Evolutionary conservation across 2,797 vertebrate species (phyloP), one percentile per base, ranked within the genome.

Genomic region (Miopithecus talapoin): DNA sequence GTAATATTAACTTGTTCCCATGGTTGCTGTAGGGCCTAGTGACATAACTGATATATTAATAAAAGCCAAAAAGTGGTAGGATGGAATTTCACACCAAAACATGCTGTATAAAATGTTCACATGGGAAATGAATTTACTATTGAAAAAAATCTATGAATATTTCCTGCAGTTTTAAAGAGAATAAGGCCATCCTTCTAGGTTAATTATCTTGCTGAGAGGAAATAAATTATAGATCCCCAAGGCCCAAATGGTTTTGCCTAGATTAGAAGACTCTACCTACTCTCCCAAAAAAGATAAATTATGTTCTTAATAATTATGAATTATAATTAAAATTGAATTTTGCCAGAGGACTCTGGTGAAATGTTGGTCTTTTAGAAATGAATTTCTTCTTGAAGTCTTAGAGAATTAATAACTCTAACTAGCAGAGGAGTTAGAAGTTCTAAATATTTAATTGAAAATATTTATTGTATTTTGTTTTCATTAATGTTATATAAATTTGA

Each of bases 301-400:
- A 89, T 95, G 19, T 89, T 95, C 30, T 96, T 97, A 96, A 94
- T 97, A 97, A 87, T 84, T 94, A 96, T 88, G 89, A 92, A 61
- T 95, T 53, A 84, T 88, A 92, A 95, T 95, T 97, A 97, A 97
- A 94, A 91, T 89, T 93, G 57, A 95, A 85, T 97, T 94, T 95
- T 97, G 53, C 85, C 88, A 91, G 80, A 97, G 81, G 75, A 90
- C 9, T 39, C 50, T 94, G 39, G 8, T 93, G 64, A 30, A 92
- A 93, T 92, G 48, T 83, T 96, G 46, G 57, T 95, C 43, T 94
- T 85, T 48, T 85, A 81, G 83, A 91, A 95, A 50, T 94, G 61
- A 96, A 85, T 94, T 97, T 96, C 21, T 76, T 76, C 53, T 68
- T 89, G 48, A 93, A 94, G 93, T 88, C 39, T 80, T 83, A 96